These are phyloP conservation scores for Orchesella cincta DNA, from an alignment of 1,140 invertebrate species.

Conservation along the genomic window DNA sequence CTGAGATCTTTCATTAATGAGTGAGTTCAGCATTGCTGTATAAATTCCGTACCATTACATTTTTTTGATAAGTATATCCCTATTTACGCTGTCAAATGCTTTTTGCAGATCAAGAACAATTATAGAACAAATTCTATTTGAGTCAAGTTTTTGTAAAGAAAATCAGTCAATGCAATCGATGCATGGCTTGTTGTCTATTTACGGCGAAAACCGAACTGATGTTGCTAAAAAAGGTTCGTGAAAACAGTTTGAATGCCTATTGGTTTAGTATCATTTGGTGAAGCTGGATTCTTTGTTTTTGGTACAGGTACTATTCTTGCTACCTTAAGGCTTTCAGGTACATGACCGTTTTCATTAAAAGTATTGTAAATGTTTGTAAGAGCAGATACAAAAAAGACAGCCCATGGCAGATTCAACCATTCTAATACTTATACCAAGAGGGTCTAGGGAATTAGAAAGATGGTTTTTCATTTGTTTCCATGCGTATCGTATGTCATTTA, in stretches of 20 bases:
- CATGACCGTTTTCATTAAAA: no score
- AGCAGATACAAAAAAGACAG: no score
- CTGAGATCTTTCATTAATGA: constrained; percentile 23
- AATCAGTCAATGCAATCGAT: constrained; percentile 53
- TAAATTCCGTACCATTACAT: constrained; percentile 43
- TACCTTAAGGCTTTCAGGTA: constrained; percentile 5
- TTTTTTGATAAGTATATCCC: constrained; percentile 54
- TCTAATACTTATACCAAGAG: no score
- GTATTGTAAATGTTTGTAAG: constrained; percentile 5
- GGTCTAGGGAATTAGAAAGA: no score
- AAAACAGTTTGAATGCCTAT: background rate
- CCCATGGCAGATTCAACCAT: no score
- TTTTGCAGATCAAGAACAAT: constrained; percentile 51
- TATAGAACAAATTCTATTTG: no score
- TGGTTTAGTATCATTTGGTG: background rate
- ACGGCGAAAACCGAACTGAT: constrained; percentile 56
- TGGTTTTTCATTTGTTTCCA: no score
- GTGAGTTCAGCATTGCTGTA: background rate
- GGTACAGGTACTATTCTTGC: constrained; percentile 15
- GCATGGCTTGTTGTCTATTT: constrained; percentile 55
- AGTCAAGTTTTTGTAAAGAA: no score
- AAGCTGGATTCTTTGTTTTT: background rate
- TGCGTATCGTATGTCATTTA: no score
- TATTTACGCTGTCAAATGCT: no score
- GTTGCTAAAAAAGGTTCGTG: background rate